Conservation (phyloP, 2,888 invertebrate genomes). For the Boloria euphrosyne region DNA sequence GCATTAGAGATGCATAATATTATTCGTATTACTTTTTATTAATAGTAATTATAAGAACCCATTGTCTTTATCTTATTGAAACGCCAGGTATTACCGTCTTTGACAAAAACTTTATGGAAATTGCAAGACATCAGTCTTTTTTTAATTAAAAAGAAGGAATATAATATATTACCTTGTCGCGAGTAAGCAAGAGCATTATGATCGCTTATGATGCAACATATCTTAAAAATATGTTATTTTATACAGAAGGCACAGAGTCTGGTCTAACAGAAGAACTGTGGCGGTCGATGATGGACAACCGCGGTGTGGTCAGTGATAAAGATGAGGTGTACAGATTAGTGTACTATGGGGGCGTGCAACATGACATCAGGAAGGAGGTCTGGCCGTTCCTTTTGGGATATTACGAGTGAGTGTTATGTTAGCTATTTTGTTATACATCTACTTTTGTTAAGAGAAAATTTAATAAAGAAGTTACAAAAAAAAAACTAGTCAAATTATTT, state of each 20-base stretch:
- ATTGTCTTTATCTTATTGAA: too few relatives aligned
- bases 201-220: neutral
- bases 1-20: too few relatives aligned
- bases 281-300: slow-evolving; percentile 84
- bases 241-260: slow-evolving; percentile 81
- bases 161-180: too few relatives aligned
- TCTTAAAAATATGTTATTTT: neutral
- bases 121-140: too few relatives aligned
- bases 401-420: slow-evolving; percentile 83
- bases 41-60: too few relatives aligned
- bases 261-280: slow-evolving; percentile 91
- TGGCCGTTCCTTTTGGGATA: slow-evolving; percentile 96
- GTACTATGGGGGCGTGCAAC: slow-evolving; percentile 93
- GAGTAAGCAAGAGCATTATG: too few relatives aligned
- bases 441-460: neutral
- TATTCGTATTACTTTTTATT: too few relatives aligned
- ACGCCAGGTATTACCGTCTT: too few relatives aligned
- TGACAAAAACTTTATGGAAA: too few relatives aligned
- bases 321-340: slow-evolving; percentile 91
- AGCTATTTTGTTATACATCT: neutral
- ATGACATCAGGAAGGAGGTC: slow-evolving; percentile 88
- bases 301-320: slow-evolving; percentile 83
- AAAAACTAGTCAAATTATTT: too few relatives aligned
- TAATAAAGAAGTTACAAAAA: too few relatives aligned
- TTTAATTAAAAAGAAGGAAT: too few relatives aligned